A percentile compares a stretch with the other conserved stretches of the same genome.
These are phyloP conservation scores for Uropetala carovei DNA, from an alignment of 2,888 invertebrate species.

Conservation along the genomic window DNA sequence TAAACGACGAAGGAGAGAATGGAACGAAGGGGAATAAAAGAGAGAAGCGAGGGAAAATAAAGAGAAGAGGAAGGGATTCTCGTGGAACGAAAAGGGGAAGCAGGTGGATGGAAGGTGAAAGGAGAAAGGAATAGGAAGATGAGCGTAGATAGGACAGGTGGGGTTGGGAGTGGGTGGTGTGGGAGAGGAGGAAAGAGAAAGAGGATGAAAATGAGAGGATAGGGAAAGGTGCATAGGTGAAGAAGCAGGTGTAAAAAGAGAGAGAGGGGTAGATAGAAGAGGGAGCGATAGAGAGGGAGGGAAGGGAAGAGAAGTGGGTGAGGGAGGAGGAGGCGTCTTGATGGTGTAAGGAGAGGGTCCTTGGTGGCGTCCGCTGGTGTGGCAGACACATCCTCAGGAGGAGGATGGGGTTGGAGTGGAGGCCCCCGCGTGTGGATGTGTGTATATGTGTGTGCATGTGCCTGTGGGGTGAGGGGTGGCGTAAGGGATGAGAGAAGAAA, in stretches of 20 bases:
- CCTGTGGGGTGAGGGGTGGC: not conserved
- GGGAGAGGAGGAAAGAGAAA: slow-evolving; percentile 6
- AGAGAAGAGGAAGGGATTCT: not conserved
- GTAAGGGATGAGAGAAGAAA: not conserved
- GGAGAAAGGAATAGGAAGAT: not conserved
- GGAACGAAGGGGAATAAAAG: not conserved
- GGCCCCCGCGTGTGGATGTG: not conserved
- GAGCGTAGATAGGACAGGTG: not conserved
- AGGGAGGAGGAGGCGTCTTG: not conserved
- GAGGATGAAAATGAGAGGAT: not conserved
- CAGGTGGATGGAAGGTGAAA: not conserved
- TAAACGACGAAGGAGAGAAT: not conserved
- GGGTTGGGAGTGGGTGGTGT: not conserved
- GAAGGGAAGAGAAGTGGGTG: not conserved
- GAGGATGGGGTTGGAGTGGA: not conserved
- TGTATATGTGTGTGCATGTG: not conserved
- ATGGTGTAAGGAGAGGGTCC: not conserved
- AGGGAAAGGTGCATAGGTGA: not conserved
- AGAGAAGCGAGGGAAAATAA: not conserved
- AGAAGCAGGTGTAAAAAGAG: not conserved
- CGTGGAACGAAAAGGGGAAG: not conserved
- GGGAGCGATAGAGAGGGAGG: not conserved
- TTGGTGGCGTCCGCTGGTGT: slow-evolving; percentile 3
- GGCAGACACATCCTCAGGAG: not conserved
- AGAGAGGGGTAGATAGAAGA: not conserved